phyloP scores from a whole-genome alignment of 2,888 invertebrate species.

The Hemistola chrysoprasaria region DNA sequence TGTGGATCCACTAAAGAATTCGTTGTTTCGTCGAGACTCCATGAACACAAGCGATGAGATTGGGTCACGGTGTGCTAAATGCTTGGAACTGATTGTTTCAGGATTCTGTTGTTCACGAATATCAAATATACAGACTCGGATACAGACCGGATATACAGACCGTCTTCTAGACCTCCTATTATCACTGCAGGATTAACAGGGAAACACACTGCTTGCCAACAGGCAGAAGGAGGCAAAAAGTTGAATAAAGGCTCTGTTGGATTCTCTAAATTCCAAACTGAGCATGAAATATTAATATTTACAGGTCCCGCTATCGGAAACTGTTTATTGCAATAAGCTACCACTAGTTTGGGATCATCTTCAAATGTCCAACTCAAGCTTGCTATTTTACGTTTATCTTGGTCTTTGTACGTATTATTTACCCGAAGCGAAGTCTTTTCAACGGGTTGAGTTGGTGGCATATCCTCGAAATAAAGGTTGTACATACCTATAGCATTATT shows the following conservation, averaged over 20 bases:
- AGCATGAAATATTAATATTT: conserved; percentile 75
- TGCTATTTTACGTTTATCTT: conserved; percentile 64
- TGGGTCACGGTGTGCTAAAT: conserved; percentile 68
- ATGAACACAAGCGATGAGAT: conserved; percentile 80
- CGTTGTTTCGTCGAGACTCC: conserved; percentile 78
- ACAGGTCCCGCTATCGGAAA: conserved; percentile 34
- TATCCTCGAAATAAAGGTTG: conserved; percentile 85
- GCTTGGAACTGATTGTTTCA: conserved; percentile 82
- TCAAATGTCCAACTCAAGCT: conserved; percentile 87
- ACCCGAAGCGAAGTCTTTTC: conserved; percentile 77
- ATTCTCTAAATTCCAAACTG: conserved; percentile 84
- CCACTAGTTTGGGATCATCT: conserved; percentile 81
- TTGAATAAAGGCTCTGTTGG: conserved; percentile 33
- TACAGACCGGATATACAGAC: too few relatives aligned
- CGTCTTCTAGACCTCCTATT: conserved; percentile 53
- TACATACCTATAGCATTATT: conserved; percentile 90
- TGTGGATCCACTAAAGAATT: conserved; percentile 83
- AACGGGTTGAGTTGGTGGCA: conserved; percentile 63
- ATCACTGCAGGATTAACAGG: conserved; percentile 40
- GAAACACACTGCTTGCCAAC: conserved; percentile 53
- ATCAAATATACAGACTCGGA: conserved; percentile 84
- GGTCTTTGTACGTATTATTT: conserved; percentile 84
- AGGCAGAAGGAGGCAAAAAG: conserved; percentile 44
- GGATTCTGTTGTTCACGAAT: conserved; percentile 87
- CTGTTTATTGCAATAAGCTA: conserved; percentile 77